These are phyloP conservation scores for Epinephelus moara DNA, from an alignment of 2,113 vertebrate species.

Conservation along the genomic window DNA sequence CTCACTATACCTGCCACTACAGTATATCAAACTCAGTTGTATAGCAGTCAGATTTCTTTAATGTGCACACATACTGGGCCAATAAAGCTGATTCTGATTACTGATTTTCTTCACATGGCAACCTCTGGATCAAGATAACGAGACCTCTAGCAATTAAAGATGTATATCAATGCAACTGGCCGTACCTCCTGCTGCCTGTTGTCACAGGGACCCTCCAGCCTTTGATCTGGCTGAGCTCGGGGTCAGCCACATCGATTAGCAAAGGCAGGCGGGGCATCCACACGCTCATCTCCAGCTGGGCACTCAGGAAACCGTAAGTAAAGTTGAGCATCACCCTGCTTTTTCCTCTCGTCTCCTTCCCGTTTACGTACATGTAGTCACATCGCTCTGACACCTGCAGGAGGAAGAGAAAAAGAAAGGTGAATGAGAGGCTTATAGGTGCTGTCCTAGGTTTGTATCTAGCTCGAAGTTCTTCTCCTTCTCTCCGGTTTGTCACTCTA, in stretches of 20 bases:
- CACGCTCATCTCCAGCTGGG: conserved; percentile 91
- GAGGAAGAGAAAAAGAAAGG: background rate
- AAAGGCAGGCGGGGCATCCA: conserved; percentile 94
- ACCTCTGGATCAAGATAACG: background rate
- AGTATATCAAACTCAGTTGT: background rate
- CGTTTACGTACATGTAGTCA: conserved; percentile 92
- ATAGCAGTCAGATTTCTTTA: too few relatives aligned
- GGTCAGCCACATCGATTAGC: conserved; percentile 91
- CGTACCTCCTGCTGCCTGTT: conserved; percentile 89
- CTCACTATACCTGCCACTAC: background rate
- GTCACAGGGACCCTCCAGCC: conserved; percentile 94
- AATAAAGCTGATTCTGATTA: too few relatives aligned
- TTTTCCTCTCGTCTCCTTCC: conserved; percentile 91
- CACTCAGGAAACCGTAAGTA: conserved; percentile 91
- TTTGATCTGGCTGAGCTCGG: conserved; percentile 95
- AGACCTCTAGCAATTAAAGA: background rate
- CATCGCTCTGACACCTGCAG: conserved; percentile 93
- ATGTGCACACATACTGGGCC: too few relatives aligned
- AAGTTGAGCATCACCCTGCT: conserved; percentile 89
- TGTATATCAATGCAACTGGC: background rate
- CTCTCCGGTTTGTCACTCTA: background rate
- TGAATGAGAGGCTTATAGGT: background rate
- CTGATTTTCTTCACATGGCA: background rate
- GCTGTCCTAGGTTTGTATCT: background rate
- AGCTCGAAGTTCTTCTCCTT: background rate